phyloP scores from a whole-genome alignment of 2,113 vertebrate species.

The Pluvianellus socialis region DNA sequence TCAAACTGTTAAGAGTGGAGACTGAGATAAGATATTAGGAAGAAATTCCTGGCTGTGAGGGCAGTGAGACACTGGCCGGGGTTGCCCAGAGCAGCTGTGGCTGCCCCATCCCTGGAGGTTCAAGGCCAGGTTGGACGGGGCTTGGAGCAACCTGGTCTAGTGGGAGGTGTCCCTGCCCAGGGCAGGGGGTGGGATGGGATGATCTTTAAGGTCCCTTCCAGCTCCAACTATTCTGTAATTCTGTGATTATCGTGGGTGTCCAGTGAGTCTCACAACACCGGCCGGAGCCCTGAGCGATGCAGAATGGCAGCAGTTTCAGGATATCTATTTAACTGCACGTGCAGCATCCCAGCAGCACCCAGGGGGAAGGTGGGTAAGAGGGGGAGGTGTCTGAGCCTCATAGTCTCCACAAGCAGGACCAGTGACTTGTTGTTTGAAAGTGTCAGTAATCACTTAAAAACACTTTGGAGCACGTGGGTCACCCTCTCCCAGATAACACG shows the following conservation, averaged over 20 bases:
- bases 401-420: rapidly evolving
- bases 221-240: too few relatives aligned
- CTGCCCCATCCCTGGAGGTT: too few relatives aligned
- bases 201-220: too few relatives aligned
- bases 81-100: too few relatives aligned
- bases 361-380: constrained; percentile 16
- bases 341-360: constrained; percentile 32
- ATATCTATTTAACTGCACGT: constrained; percentile 27
- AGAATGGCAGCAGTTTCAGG: constrained; percentile 47
- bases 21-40: too few relatives aligned
- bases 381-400: constrained; percentile 1
- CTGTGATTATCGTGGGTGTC: constrained; percentile 1
- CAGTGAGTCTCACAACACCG: not conserved
- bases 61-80: too few relatives aligned
- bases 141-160: too few relatives aligned
- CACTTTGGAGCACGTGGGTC: not conserved
- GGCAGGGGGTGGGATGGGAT: too few relatives aligned
- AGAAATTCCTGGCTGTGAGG: too few relatives aligned
- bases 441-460: constrained; percentile 22
- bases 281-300: not conserved
- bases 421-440: not conserved
- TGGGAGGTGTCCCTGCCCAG: too few relatives aligned
- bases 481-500: not conserved
- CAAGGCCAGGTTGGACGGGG: too few relatives aligned
- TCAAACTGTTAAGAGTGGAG: too few relatives aligned